A percentile compares a stretch with the other conserved stretches of the same genome.
Conservation (phyloP, 2,888 invertebrate genomes). For the Pinctada fucata region DNA sequence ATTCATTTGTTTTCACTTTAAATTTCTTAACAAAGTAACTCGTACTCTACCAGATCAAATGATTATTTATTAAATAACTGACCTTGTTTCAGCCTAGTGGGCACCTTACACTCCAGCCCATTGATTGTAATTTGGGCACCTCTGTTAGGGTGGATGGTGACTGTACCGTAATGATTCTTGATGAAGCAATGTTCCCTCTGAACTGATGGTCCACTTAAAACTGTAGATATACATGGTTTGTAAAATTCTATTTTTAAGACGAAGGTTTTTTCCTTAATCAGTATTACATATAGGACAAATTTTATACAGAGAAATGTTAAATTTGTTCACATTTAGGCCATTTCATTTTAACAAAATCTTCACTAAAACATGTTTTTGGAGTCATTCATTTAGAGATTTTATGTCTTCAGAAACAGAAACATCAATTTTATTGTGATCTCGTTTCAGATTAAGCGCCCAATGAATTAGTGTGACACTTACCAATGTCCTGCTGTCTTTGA, state of each 20-base stretch:
- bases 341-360: too few relatives aligned
- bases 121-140: constrained; percentile 69
- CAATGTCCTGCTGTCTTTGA: constrained; percentile 85
- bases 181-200: constrained; percentile 71
- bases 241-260: background rate
- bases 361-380: background rate
- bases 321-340: background rate
- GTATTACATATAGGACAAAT: too few relatives aligned
- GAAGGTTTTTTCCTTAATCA: background rate
- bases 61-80: background rate
- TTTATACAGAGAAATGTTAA: background rate
- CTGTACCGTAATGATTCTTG: constrained; percentile 62
- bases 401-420: too few relatives aligned
- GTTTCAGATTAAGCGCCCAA: too few relatives aligned
- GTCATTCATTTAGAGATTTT: too few relatives aligned
- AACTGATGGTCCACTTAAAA: constrained; percentile 75
- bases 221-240: constrained; percentile 71
- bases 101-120: constrained; percentile 64
- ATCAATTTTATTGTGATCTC: too few relatives aligned
- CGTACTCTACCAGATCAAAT: too few relatives aligned
- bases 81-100: constrained; percentile 72
- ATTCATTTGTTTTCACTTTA: too few relatives aligned
- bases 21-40: too few relatives aligned
- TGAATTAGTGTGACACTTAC: constrained; percentile 51
- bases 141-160: constrained; percentile 63